Evolutionary conservation across 2,888 invertebrate species (phyloP).

Genomic region (Julus scanicus): DNA sequence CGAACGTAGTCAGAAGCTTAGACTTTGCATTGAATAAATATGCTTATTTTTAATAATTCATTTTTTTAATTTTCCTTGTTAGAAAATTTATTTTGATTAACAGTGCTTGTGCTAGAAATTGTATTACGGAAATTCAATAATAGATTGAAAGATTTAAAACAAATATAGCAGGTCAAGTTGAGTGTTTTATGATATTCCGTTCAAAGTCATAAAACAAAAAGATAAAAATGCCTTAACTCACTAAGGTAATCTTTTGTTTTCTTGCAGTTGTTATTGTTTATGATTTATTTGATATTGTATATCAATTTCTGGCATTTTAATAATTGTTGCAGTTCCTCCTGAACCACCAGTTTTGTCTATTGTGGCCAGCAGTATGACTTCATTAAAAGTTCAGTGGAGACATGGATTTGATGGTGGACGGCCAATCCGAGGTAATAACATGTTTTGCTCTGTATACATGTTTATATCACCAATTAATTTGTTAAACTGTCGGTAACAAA

Average conservation of each 20-base stretch:
- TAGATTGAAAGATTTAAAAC: too few species aligned
- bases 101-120: not conserved
- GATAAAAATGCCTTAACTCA: not conserved
- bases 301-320: not conserved
- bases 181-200: too few species aligned
- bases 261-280: not conserved
- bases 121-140: too few species aligned
- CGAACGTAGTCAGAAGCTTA: not conserved
- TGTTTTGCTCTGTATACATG: not conserved
- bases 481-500: not conserved
- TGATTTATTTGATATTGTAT: not conserved
- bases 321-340: constrained; percentile 56
- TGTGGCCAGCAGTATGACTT: constrained; percentile 52
- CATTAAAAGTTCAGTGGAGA: constrained; percentile 55
- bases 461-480: not conserved
- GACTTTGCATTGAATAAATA: not conserved
- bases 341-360: constrained; percentile 54
- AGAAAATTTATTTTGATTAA: not conserved
- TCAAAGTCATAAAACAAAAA: too few species aligned
- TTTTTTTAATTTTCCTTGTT: not conserved
- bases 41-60: not conserved
- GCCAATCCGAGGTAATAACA: constrained; percentile 46
- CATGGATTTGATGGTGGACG: constrained; percentile 53
- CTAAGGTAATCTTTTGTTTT: not conserved
- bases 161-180: too few species aligned